Evolutionary conservation across 2,888 invertebrate species (phyloP), one percentile per base, ranked within the genome.

Genomic region (Isoperla grammatica): DNA sequence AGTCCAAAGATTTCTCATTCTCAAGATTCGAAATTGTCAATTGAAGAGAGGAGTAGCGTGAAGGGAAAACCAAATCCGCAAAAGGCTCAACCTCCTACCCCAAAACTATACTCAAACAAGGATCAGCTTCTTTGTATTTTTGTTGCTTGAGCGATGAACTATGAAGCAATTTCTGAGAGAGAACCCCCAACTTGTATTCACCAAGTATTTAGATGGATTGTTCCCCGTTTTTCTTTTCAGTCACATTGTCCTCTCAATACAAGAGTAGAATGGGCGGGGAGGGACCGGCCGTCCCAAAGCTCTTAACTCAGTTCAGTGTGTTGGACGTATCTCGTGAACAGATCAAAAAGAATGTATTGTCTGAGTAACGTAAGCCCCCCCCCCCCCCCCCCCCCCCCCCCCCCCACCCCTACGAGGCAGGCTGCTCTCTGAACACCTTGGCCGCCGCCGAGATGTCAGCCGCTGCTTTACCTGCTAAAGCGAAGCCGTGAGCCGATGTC

Each of bases 91-190:
- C 29, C 29, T 29, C 29, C 29, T 6, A n/a, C n/a, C 29, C 29
- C 29, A 4, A 29, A 29, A 15, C 29, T 23, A 29, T 29, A 49
- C 29, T 29, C 49, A 23, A 22, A 22, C 22, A 49, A 13, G 13
- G 15, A 29, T 6, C 23, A 12, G 15, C 22, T 29, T 11, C 15
- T 49, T 15, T n/a, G 49, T 35, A 29, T 29, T 49, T 49, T 49
- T 49, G 46, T 48, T 57, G 46, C 39, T 59, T 40, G 42, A 46
- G 46, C 37, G 37, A 45, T 46, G 50, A 29, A 55, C 35, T 56
- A 56, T 60, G 56, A 43, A 60, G 60, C 48, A 60, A 57, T 57
- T 57, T 57, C 57, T 60, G 55, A 48, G 12, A 35, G 37, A 60
- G 56, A 60, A 46, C 59, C 46, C 45, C 45, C 46, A 19, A 37